Evolutionary conservation across 64 coral and sea anemone genomes (phyloP).

Genomic region (Trachythela sp.): DNA sequence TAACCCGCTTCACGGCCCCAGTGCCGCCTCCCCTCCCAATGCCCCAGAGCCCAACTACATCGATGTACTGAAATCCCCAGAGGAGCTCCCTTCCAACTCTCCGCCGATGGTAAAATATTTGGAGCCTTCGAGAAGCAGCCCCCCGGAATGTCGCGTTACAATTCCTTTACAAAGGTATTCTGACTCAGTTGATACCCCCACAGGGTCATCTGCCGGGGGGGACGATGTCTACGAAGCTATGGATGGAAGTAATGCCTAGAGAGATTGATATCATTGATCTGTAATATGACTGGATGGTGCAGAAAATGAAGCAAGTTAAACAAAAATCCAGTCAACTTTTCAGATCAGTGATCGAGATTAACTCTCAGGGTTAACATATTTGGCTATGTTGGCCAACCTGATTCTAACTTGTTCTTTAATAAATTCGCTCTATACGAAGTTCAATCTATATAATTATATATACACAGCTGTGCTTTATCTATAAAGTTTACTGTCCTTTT

Average conservation of each 20-base stretch:
- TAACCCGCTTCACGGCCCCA: not conserved
- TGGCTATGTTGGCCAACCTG: no score
- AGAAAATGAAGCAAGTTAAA: no score
- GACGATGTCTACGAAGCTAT: not conserved
- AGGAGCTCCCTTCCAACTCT: not conserved
- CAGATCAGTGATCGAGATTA: no score
- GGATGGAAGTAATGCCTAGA: not conserved
- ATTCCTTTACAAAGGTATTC: not conserved
- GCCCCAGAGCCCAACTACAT: not conserved
- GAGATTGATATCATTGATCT: no score
- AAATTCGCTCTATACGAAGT: no score
- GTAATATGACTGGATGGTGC: no score
- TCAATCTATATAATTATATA: no score
- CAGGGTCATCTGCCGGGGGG: not conserved
- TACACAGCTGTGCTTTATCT: no score
- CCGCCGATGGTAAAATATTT: not conserved
- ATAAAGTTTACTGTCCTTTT: no score
- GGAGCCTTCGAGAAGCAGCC: not conserved
- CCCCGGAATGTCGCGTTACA: not conserved
- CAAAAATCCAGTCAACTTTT: no score
- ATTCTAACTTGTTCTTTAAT: no score
- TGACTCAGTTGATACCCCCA: not conserved
- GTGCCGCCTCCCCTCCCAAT: not conserved
- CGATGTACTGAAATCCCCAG: not conserved
- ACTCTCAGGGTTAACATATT: no score